Evolutionary conservation across 2,113 vertebrate species (phyloP).

Genomic region (Paradisaea rubra): DNA sequence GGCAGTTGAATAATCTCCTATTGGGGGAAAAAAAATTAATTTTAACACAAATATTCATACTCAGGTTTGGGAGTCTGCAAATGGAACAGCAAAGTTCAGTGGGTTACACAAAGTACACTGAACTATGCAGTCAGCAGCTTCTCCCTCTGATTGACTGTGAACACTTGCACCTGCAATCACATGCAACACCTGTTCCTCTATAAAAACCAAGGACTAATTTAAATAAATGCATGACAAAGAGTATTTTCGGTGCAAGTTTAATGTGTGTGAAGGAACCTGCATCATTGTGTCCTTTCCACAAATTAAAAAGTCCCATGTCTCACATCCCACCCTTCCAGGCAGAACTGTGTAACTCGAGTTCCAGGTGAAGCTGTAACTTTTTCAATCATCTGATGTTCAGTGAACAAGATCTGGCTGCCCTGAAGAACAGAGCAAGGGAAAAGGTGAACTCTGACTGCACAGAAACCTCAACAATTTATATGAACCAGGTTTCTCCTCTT

Average conservation of each 20-base stretch:
- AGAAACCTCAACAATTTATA: neutral
- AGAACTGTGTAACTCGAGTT: neutral
- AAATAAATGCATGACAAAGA: neutral
- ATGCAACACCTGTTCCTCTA: neutral
- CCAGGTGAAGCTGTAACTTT: neutral
- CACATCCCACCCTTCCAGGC: neutral
- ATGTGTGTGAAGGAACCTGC: neutral
- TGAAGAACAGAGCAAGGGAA: neutral
- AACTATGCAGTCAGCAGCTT: neutral
- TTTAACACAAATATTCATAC: neutral
- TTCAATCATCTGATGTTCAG: neutral
- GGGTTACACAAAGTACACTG: neutral
- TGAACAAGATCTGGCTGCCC: neutral
- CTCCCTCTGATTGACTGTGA: neutral
- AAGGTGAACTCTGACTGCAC: neutral
- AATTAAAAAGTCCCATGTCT: neutral
- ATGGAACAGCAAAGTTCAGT: neutral
- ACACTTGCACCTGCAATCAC: neutral
- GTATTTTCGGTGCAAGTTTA: neutral
- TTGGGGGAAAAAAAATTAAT: neutral
- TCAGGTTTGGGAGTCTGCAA: neutral
- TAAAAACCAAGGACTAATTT: neutral
- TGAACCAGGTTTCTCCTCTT: neutral
- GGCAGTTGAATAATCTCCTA: slow-evolving; percentile 94
- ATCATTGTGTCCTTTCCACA: neutral